Percentiles rank a stretch among this genome's conserved stretches.
Conservation (phyloP, 2,888 invertebrate species). For the Drosophila acutilabella region DNA sequence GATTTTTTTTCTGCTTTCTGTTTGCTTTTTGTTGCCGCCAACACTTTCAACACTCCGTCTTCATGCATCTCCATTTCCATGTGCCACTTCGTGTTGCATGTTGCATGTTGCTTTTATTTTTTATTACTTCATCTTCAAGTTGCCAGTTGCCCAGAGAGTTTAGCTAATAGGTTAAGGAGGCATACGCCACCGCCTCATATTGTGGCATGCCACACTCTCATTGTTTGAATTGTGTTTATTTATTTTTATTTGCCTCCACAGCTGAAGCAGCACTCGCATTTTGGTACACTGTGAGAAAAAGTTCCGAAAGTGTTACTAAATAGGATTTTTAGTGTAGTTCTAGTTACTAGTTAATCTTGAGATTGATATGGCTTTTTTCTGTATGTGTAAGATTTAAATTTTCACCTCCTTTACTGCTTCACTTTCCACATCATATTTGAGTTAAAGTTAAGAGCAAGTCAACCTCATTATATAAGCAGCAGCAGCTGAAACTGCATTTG, state of each 20-base stretch:
- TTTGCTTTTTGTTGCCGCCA: constrained; percentile 34
- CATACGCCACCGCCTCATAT: constrained; percentile 24
- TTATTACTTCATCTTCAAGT: constrained; percentile 60
- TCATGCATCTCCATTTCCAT: constrained; percentile 2
- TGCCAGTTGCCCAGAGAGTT: constrained; percentile 31
- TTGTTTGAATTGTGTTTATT: constrained; percentile 21
- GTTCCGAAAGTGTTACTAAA: too few relatives aligned
- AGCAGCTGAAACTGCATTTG: constrained; percentile 13
- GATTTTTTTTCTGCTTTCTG: background rate
- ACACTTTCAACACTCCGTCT: background rate
- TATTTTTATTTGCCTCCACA: background rate
- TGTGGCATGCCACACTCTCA: constrained; percentile 31
- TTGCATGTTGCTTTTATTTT: constrained; percentile 37
- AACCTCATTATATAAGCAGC: constrained; percentile 39
- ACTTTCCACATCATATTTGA: constrained; percentile 6
- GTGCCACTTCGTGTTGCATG: constrained; percentile 11
- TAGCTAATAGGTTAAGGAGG: constrained; percentile 49
- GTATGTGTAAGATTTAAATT: background rate
- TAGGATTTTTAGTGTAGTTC: too few relatives aligned
- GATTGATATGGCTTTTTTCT: background rate
- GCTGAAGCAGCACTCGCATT: constrained; percentile 35
- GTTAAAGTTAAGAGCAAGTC: background rate
- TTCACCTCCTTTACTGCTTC: background rate
- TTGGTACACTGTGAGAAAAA: constrained; percentile 3
- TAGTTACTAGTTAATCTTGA: too few relatives aligned